Conservation (phyloP, 92 coral and sea anemone genomes). For the Porites cylindrica region DNA sequence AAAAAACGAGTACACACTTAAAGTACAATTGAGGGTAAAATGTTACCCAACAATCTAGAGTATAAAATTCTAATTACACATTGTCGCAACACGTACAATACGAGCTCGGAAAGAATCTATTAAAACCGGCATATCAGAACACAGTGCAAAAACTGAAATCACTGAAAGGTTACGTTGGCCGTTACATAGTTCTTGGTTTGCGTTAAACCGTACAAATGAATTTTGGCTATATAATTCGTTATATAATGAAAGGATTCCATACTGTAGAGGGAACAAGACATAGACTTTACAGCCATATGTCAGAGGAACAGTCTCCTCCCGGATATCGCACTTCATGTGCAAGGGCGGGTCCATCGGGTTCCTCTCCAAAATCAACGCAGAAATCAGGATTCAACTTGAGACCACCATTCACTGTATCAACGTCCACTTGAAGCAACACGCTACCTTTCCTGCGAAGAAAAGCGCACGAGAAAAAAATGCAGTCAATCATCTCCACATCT, state of each 20-base stretch:
- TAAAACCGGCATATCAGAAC: neutral
- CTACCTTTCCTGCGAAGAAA: constrained; percentile 83
- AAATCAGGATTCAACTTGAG: constrained; percentile 88
- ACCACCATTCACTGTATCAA: constrained; percentile 91
- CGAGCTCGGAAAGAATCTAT: neutral
- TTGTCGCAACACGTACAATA: neutral
- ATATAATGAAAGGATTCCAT: neutral
- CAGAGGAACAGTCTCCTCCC: constrained; percentile 99
- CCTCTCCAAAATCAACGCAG: constrained; percentile 96
- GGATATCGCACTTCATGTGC: constrained; percentile 99
- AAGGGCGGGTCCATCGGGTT: constrained; percentile 94
- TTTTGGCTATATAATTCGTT: neutral
- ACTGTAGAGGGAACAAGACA: neutral
- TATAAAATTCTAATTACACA: neutral
- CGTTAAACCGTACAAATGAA: neutral
- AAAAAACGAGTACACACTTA: neutral
- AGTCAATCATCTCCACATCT: neutral
- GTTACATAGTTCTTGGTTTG: neutral
- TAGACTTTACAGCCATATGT: constrained; percentile 80
- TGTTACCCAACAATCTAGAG: neutral
- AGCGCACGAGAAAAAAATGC: neutral
- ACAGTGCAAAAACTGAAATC: neutral
- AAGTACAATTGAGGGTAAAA: neutral
- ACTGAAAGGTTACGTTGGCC: neutral
- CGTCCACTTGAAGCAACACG: constrained; percentile 87